Base-by-base conservation (phyloP, 2,888 invertebrate species). In the Tipula lateralis region DNA sequence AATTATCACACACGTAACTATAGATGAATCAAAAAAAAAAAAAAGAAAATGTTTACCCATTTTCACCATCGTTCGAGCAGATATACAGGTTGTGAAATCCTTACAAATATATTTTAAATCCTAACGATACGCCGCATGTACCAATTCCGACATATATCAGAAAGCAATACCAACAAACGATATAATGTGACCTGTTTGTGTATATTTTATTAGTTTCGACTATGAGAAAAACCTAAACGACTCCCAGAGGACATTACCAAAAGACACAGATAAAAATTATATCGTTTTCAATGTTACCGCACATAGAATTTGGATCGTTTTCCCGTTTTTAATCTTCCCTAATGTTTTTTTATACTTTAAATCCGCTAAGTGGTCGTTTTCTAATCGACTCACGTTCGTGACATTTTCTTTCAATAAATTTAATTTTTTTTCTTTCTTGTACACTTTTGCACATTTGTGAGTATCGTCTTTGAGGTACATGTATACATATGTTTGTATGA, bases 331-430 rank as follows among this genome's bases (percentile, higher is more conserved):
- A 30, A 82, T 82, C 82, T 39, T 24, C 83, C 19, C 34, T 83
- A 83, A 83, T 83, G 29, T 29, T 83, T 32, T 83, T 83, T 83
- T 34, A 83, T 83, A 34, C 32, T 83, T 83, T 83, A 34, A 83
- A 36, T 24, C 83, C 83, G 83, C 24, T 83, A 83, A 83, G 83
- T 83, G 36, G 83, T 36, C 34, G 13, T 83, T 83, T 83, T 83
- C 83, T 83, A 83, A 83, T 83, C 83, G 83, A 24, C 83, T 83
- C 83, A 83, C 83, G 83, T 83, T 83, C 39, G 83, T 83, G 83
- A 83, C 83, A 83, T 83, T 82, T 82, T 82, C 30, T 82, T 82
- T 29, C 39, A 39, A 36, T 36, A 83, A 83, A 36, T 36, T 83
- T 83, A 1, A 39, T 29, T 29, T 83, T 83, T 83, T 34, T 29